A percentile compares a stretch with the other conserved stretches of the same genome.
Evolutionary conservation across 1,140 invertebrate genomes (phyloP).

Genomic region (Cardiocondyla obscurior): DNA sequence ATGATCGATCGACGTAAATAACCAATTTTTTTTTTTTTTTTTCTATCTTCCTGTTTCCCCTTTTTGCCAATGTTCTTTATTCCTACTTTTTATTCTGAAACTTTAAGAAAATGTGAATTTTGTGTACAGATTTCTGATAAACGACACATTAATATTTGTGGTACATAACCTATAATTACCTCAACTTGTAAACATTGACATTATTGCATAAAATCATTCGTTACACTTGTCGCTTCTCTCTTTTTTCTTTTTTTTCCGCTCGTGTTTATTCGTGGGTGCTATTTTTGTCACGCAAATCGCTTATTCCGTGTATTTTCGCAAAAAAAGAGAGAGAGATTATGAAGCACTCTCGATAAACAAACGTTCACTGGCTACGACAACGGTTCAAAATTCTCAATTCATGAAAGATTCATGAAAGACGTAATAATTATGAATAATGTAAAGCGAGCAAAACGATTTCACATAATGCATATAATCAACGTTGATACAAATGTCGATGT

Average conservation of each 20-base stretch:
- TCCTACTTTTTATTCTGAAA: neutral
- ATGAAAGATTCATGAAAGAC: too few species aligned
- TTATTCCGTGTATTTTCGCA: neutral
- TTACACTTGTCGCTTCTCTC: neutral
- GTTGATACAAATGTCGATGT: neutral
- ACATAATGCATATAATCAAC: neutral
- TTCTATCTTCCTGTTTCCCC: neutral
- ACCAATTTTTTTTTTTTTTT: neutral
- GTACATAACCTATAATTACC: conserved; percentile 27
- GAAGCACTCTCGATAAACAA: neutral
- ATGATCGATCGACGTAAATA: neutral
- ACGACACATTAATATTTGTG: neutral
- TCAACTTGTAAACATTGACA: conserved; percentile 2
- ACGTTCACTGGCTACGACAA: neutral
- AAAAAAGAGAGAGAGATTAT: neutral
- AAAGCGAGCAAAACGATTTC: neutral
- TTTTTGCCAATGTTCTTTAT: neutral
- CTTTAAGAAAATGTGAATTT: neutral
- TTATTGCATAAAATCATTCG: neutral
- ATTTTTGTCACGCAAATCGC: neutral
- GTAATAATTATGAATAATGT: conserved; percentile 5
- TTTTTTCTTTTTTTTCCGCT: neutral
- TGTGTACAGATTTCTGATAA: neutral
- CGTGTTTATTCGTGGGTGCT: neutral
- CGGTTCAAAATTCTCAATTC: neutral